Base-by-base conservation (phyloP, 2,113 vertebrate genomes). In the Urocitellus parryii region DNA sequence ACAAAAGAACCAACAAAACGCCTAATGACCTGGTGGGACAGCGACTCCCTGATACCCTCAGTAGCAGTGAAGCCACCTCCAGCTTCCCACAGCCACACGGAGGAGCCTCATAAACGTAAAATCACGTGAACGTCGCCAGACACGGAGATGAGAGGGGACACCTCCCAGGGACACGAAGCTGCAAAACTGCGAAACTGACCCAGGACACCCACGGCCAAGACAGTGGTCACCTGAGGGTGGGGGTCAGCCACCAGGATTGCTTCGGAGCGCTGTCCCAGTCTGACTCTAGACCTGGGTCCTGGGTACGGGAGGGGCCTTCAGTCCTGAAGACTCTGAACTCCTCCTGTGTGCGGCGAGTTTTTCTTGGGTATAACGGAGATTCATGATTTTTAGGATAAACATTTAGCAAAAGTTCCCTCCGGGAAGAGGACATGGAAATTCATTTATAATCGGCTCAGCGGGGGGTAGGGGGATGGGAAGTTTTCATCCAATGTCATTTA, bases 101-200 rank as follows among this genome's bases (percentile, higher is more conserved):
- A 45, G 8, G 45, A 45, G 45, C 45, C 45, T 45, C 45, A 45
- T 45, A 45, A 45, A 8, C 45, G 45, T 45, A 45, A 45, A 45
- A 45, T 45, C 45, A 45, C 20, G 1, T 4, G 48, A 68, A 68
- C 70, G 77, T 77, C n/a, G 42, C 37, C 45, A 4, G 20, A 32
- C 8, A 8, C 11, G 0, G 27, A 73, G 70, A 37, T 2, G n/a
- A 16, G 2, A 0, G 5, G 42, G 2, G 12, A 8, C 65, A 18
- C 51, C 25, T 81, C 56, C 86, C n/a, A 10, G 22, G 16, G 70
- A 32, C 0, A 24, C 8, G 42, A 45, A 8, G 45, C 45, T 45
- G 45, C 45, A 45, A 68, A 86, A 70, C 29, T 78, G 63, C 48
- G 84, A 67, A 76, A 83, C 20, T 7, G 72, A 65, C 2, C 29